Conservation (phyloP, 2,797 vertebrate species). For the Pygocentrus nattereri region DNA sequence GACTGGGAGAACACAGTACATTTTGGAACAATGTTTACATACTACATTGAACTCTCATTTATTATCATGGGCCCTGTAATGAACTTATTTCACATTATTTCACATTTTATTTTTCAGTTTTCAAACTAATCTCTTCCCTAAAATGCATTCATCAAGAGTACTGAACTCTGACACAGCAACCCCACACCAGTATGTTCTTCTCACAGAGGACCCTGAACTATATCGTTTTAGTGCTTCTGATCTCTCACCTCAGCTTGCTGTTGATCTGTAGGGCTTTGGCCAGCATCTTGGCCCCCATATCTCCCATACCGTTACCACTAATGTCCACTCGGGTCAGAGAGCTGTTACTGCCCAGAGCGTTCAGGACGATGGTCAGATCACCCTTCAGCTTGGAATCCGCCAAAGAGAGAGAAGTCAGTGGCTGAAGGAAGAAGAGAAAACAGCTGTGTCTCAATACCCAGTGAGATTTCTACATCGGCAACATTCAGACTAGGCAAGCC, state of each 20-base stretch:
- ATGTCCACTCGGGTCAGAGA: slow-evolving; percentile 94
- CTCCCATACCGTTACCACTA: slow-evolving; percentile 96
- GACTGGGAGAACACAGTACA: too few relatives aligned
- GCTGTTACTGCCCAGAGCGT: slow-evolving; percentile 95
- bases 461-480: not conserved
- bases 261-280: slow-evolving; percentile 98
- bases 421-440: slow-evolving; percentile 72
- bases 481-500: too few relatives aligned
- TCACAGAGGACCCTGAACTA: not conserved
- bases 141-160: too few relatives aligned
- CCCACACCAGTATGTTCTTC: too few relatives aligned
- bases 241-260: slow-evolving; percentile 91
- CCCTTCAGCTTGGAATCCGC: slow-evolving; percentile 95
- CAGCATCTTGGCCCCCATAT: slow-evolving; percentile 98
- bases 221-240: not conserved
- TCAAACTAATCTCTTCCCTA: too few relatives aligned
- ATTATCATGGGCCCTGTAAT: too few relatives aligned
- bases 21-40: too few relatives aligned
- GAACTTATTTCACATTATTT: too few relatives aligned
- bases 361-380: slow-evolving; percentile 94
- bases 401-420: slow-evolving; percentile 92
- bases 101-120: too few relatives aligned
- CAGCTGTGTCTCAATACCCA: not conserved
- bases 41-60: too few relatives aligned
- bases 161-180: too few relatives aligned